These are phyloP conservation scores for Labia minor DNA, from an alignment of 2,888 invertebrate genomes.

Conservation along the genomic window DNA sequence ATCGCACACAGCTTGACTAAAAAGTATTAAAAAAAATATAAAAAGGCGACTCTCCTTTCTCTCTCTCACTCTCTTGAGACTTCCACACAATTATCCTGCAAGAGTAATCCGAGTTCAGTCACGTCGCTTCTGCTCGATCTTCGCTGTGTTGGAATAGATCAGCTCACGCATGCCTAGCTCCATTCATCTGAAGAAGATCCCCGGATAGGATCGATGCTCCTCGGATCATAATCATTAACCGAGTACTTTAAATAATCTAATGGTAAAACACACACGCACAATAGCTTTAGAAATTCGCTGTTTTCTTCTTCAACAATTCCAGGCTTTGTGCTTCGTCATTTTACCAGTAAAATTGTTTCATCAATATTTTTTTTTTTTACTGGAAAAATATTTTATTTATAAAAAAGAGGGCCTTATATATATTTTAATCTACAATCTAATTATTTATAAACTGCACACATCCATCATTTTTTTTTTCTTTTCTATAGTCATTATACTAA, in stretches of 20 bases:
- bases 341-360: not conserved
- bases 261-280: not conserved
- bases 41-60: not conserved
- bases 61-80: not conserved
- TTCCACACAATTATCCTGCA: not conserved
- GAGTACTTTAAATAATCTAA: not conserved
- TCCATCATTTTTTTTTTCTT: too few relatives aligned
- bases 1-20: slow-evolving; percentile 3
- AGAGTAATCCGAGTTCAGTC: slow-evolving; percentile 1
- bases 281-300: not conserved
- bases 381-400: too few relatives aligned
- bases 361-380: not conserved
- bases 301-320: not conserved
- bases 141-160: not conserved
- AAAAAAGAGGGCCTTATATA: too few relatives aligned
- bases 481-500: too few relatives aligned
- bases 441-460: too few relatives aligned
- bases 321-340: not conserved
- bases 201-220: slow-evolving; percentile 8
- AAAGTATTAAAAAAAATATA: not conserved
- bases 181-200: slow-evolving; percentile 5
- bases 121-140: not conserved
- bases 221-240: not conserved
- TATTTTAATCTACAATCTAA: too few relatives aligned
- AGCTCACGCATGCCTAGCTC: not conserved